Conservation (phyloP, 2,113 vertebrate species). For the Oncorhynchus mykiss region DNA sequence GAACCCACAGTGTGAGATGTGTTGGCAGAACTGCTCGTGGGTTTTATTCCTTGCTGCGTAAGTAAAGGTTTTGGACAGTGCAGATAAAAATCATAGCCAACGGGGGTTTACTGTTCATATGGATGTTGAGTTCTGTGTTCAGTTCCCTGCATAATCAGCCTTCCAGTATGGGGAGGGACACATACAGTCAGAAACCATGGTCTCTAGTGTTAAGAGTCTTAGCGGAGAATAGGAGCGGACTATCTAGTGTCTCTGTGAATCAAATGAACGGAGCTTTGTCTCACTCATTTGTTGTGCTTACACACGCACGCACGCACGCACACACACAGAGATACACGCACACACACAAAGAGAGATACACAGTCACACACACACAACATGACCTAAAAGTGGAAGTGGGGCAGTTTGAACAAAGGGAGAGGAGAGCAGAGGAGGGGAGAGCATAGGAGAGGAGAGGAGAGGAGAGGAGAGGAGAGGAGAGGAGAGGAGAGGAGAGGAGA, state of each 20-base stretch:
- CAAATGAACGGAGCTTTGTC: conserved; percentile 14
- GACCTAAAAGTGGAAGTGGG: neutral
- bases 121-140: conserved; percentile 10
- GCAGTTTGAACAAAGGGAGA: conserved; percentile 6
- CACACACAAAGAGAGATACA: neutral
- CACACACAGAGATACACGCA: neutral
- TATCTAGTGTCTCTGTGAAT: conserved; percentile 27
- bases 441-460: too few relatives aligned
- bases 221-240: conserved; percentile 22
- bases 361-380: neutral
- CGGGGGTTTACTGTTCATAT: conserved; percentile 53
- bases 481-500: too few relatives aligned
- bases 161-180: neutral
- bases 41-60: conserved; percentile 6
- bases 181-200: conserved; percentile 35
- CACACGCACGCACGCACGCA: neutral
- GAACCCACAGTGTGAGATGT: neutral
- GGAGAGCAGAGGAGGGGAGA: neutral
- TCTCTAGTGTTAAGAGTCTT: neutral
- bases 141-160: conserved; percentile 41
- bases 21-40: conserved; percentile 30
- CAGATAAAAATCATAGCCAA: conserved; percentile 33
- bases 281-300: neutral
- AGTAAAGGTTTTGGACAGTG: conserved; percentile 32
- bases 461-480: too few relatives aligned